Evolutionary conservation across 64 coral and sea anemone species (phyloP).

Genomic region (Montipora efflorescens): DNA sequence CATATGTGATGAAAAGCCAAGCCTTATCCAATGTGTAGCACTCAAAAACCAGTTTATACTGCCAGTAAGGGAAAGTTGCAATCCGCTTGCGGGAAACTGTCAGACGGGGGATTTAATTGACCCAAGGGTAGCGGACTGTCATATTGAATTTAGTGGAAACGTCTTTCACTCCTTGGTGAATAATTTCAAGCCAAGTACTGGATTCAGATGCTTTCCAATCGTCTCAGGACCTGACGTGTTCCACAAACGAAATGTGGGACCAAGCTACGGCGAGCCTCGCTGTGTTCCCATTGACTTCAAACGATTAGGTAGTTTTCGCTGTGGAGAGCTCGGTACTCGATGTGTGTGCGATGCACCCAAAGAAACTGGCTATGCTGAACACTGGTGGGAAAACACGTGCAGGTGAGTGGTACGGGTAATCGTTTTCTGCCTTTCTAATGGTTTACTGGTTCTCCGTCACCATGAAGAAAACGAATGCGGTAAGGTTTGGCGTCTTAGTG

Average conservation of each 20-base stretch:
- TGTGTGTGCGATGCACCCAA: constrained; percentile 91
- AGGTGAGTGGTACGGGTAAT: constrained; percentile 38
- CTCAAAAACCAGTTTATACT: constrained; percentile 82
- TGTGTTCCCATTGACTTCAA: constrained; percentile 3
- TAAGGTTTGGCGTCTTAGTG: no score
- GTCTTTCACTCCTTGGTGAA: constrained; percentile 38
- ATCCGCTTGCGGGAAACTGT: constrained; percentile 78
- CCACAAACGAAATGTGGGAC: constrained; percentile 78
- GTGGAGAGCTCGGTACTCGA: constrained; percentile 89
- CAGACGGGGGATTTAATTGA: constrained; percentile 87
- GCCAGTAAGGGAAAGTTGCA: constrained; percentile 76
- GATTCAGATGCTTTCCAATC: constrained; percentile 59
- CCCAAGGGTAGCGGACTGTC: constrained; percentile 68
- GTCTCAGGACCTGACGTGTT: constrained; percentile 60
- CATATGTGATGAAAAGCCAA: constrained; percentile 77
- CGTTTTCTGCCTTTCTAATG: no score
- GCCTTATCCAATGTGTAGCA: constrained; percentile 90
- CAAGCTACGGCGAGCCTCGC: constrained; percentile 21
- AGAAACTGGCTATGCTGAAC: constrained; percentile 32
- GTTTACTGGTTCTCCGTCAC: no score
- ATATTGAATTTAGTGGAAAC: constrained; percentile 45
- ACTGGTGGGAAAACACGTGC: constrained; percentile 70
- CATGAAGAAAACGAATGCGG: no score
- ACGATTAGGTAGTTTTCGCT: constrained; percentile 60
- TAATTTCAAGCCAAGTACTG: constrained; percentile 17